Percentiles rank a stretch among this genome's conserved stretches.
These are phyloP conservation scores for Thunnus maccoyii DNA, from an alignment of 2,113 vertebrate genomes.

Conservation along the genomic window DNA sequence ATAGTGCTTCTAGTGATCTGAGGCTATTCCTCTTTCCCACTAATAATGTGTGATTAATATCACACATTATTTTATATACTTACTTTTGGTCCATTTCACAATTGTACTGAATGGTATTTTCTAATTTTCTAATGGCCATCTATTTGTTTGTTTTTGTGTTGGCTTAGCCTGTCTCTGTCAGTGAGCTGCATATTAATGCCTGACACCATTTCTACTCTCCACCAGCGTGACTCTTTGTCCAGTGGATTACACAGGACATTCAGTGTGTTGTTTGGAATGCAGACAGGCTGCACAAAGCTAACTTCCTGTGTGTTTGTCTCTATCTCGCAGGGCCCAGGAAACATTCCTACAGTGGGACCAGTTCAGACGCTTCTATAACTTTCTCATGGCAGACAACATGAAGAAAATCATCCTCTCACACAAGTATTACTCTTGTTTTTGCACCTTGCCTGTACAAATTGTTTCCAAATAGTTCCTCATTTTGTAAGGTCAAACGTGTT, in stretches of 20 bases:
- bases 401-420: slow-evolving; percentile 99
- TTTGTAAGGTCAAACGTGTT: neutral
- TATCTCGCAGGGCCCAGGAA: slow-evolving; percentile 91
- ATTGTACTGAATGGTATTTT: neutral
- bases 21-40: neutral
- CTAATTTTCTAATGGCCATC: neutral
- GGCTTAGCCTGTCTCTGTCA: slow-evolving; percentile 9
- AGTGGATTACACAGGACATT: slow-evolving; percentile 65
- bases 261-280: slow-evolving; percentile 59
- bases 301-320: slow-evolving; percentile 66
- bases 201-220: slow-evolving; percentile 20
- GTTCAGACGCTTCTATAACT: slow-evolving; percentile 97
- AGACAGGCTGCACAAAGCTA: slow-evolving; percentile 48
- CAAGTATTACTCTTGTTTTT: slow-evolving; percentile 84
- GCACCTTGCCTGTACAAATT: neutral
- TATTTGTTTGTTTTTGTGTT: slow-evolving; percentile 8
- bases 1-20: neutral
- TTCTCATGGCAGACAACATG: slow-evolving; percentile 99
- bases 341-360: slow-evolving; percentile 99
- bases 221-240: slow-evolving; percentile 58
- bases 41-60: neutral
- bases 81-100: neutral
- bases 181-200: slow-evolving; percentile 46
- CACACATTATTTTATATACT: neutral
- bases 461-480: neutral